These are phyloP conservation scores for Dascillus cervinus DNA, from an alignment of 2,888 invertebrate species.

Conservation along the genomic window DNA sequence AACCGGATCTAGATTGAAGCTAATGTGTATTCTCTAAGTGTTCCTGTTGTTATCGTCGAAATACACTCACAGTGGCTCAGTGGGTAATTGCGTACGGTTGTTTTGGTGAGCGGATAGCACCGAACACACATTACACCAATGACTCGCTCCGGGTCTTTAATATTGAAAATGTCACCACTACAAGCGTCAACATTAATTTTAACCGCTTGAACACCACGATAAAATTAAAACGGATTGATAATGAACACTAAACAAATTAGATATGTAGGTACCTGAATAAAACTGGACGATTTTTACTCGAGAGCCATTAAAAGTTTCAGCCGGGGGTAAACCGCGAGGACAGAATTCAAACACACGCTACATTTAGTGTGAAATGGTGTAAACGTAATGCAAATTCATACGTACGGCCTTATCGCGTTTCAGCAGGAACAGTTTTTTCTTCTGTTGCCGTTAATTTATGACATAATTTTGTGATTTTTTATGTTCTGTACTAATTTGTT, in stretches of 20 bases:
- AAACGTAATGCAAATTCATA: neutral
- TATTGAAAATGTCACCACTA: slow-evolving; percentile 35
- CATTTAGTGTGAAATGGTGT: neutral
- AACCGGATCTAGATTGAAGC: no score
- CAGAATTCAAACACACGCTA: no score
- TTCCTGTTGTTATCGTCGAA: slow-evolving; percentile 35
- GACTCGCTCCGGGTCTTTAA: slow-evolving; percentile 31
- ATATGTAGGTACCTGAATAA: no score
- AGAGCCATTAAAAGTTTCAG: no score
- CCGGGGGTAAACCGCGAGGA: no score
- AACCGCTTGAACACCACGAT: slow-evolving; percentile 19
- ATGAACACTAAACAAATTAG: no score
- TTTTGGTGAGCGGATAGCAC: slow-evolving; percentile 27
- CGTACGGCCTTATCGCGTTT: neutral
- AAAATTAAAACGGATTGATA: no score
- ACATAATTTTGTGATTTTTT: slow-evolving; percentile 10
- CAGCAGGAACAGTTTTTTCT: neutral
- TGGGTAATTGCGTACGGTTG: slow-evolving; percentile 33
- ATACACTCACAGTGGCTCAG: slow-evolving; percentile 27
- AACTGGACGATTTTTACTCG: no score
- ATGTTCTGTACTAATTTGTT: slow-evolving; percentile 32
- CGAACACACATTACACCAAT: slow-evolving; percentile 31
- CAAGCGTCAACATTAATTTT: slow-evolving; percentile 35
- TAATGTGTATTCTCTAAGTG: slow-evolving; percentile 31
- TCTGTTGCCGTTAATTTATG: no score